Conservation (phyloP, 2,888 invertebrate species). For the Ornithoptera alexandrae region DNA sequence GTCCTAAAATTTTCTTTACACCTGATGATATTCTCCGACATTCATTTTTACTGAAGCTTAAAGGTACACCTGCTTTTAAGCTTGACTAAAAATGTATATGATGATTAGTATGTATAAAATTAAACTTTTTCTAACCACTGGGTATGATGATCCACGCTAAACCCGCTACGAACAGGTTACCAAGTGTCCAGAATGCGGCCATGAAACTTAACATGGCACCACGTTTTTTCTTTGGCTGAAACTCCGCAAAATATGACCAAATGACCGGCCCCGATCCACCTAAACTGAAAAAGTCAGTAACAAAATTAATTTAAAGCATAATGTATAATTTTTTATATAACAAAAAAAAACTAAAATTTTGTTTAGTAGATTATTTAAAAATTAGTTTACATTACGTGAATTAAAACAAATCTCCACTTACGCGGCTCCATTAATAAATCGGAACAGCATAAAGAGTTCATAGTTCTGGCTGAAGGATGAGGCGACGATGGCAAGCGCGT, state of each 20-base stretch:
- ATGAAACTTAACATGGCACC: slow-evolving; percentile 96
- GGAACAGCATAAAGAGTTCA: slow-evolving; percentile 92
- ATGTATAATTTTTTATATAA: not conserved
- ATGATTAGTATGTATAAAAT: not conserved
- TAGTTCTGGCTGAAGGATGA: slow-evolving; percentile 94
- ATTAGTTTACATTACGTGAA: too few species aligned
- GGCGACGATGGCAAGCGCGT: slow-evolving; percentile 92
- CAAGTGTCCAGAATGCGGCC: slow-evolving; percentile 97
- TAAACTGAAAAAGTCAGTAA: slow-evolving; percentile 77
- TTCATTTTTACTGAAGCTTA: too few species aligned
- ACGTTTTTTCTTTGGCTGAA: slow-evolving; percentile 93
- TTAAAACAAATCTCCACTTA: slow-evolving; percentile 77
- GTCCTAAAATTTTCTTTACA: too few species aligned
- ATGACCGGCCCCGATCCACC: slow-evolving; percentile 95
- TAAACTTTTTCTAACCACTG: slow-evolving; percentile 58
- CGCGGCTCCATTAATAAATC: slow-evolving; percentile 96
- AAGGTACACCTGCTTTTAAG: too few species aligned
- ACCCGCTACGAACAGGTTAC: slow-evolving; percentile 94
- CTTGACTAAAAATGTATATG: too few species aligned
- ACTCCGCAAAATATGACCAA: slow-evolving; percentile 97
- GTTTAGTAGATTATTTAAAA: too few species aligned
- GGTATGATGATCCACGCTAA: slow-evolving; percentile 88
- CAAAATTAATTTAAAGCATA: not conserved
- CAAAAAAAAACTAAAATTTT: too few species aligned
- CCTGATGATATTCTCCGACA: too few species aligned